Evolutionary conservation across 2,888 invertebrate species (phyloP), one percentile per base, ranked within the genome.

Genomic region (Pseudoips prasinana): DNA sequence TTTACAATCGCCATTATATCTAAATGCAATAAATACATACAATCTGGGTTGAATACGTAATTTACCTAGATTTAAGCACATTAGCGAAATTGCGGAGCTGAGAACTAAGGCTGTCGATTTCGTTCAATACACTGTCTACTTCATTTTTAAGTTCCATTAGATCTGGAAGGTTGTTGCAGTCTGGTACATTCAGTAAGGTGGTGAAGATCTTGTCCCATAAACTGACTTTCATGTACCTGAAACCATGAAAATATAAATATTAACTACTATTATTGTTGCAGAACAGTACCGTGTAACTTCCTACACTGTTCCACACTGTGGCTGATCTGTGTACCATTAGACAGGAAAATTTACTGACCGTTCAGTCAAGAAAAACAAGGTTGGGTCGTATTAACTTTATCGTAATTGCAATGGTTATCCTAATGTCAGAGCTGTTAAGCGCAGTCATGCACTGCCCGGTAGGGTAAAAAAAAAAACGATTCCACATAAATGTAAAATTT

Each of bases 201-300:
- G 92, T 92, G 72, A 97, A 97, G 67, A 96, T 92, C 49, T 91
- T 91, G 58, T 93, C 93, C 96, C 97, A 97, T 38, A 94, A 82
- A 40, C 90, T 90, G 40, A 90, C 91, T 61, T 92, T 92, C 75
- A 93, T 91, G 70, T 94, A 94, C 82, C 93, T 93, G 71, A 22
- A 81, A 82, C 33, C 39, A 33, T 14, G 5, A 14, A 14, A 14
- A 14, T n/a, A n/a, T n/a, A n/a, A n/a, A n/a, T n/a, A 29, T n/a
- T n/a, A n/a, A n/a, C n/a, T n/a, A n/a, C n/a, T n/a, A n/a, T n/a
- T n/a, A n/a, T n/a, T n/a, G n/a, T n/a, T n/a, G n/a, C n/a, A n/a
- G n/a, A n/a, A n/a, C n/a, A n/a, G n/a, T 22, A 22, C 7, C 2
- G 6, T 7, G n/a, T 22, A 19, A 26, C n/a, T 19, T n/a, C 11